phyloP scores from a whole-genome alignment of 2,888 invertebrate genomes.

The Drosophila ezoana region DNA sequence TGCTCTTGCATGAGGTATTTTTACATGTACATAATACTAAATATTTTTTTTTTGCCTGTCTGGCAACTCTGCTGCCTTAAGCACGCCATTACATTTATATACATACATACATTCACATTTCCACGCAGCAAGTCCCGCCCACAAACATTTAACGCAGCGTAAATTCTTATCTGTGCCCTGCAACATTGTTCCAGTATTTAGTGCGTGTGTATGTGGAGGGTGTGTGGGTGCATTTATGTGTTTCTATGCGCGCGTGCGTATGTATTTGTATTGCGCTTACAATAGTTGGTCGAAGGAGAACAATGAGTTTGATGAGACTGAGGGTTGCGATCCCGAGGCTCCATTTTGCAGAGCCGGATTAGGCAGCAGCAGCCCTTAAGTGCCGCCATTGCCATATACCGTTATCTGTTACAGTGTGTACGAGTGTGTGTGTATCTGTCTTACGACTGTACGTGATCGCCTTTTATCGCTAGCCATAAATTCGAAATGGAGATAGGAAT shows the following conservation, averaged over 20 bases:
- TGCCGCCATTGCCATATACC: slow-evolving; percentile 68
- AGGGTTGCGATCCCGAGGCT: slow-evolving; percentile 59
- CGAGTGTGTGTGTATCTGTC: slow-evolving; percentile 6
- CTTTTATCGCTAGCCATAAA: slow-evolving; percentile 55
- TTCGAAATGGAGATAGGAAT: slow-evolving; percentile 61
- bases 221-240: neutral
- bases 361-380: slow-evolving; percentile 65
- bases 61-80: slow-evolving; percentile 50
- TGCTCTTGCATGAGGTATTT: too few relatives aligned
- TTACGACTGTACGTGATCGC: slow-evolving; percentile 74
- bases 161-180: slow-evolving; percentile 40
- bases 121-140: slow-evolving; percentile 49
- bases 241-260: neutral
- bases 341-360: slow-evolving; percentile 76
- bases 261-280: slow-evolving; percentile 9
- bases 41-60: slow-evolving; percentile 11
- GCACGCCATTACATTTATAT: slow-evolving; percentile 54
- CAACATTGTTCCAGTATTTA: slow-evolving; percentile 39
- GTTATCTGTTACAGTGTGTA: slow-evolving; percentile 35
- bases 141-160: slow-evolving; percentile 14
- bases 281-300: slow-evolving; percentile 24
- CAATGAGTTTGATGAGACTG: slow-evolving; percentile 1
- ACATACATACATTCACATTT: neutral
- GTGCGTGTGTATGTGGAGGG: neutral
- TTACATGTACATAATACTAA: too few relatives aligned